Base-by-base conservation (phyloP, 2,888 invertebrate genomes). In the Hirtodrosophila alboralis region DNA sequence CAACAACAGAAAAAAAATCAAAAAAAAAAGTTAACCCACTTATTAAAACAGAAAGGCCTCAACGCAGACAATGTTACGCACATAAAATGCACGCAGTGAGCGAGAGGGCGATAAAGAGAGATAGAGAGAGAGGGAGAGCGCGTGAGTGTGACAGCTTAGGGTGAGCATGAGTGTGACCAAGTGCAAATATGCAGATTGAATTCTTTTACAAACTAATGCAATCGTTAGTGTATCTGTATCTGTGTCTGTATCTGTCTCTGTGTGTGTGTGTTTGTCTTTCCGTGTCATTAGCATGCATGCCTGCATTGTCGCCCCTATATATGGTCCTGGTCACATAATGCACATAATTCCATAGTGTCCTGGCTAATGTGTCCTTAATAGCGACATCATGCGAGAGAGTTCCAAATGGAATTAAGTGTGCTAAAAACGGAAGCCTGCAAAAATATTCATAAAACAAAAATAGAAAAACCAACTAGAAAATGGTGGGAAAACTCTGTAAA, bases 321-420 rank as follows among this genome's bases (percentile, higher is more conserved):
- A 33, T 45, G 40, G 28, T 5, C 5, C 23, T 59, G 61, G 72
- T 52, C 65, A 57, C 28, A 48, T 40, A 23, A 28, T 14, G 33
- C 12, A 26, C 28, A 49, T 83, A 81, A 81, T 79, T 83, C 72
- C 61, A 67, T 65, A 81, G 70, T 81, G 75, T 76, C 68, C 75
- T 62, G 68, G 69, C 80, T 81, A 81, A 81, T 81, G 80, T 81
- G 80, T 83, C 83, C 83, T 81, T 81, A 81, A 81, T 81, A 81
- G 83, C 80, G 80, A 72, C 80, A 81, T 79, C 79, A 81, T 62
- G 78, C 65, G 66, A 53, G 59, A 47, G 59, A 53, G 48, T 18
- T 53, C 45, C 75, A 75, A 79, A 81, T 73, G 78, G 79, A 78
- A 79, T 79, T 79, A 79, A 76, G 80, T 81, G 73, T 66, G 62